Percentiles rank a stretch among this genome's conserved stretches.
phyloP scores from a whole-genome alignment of 1,140 invertebrate genomes.

The Limonius californicus region DNA sequence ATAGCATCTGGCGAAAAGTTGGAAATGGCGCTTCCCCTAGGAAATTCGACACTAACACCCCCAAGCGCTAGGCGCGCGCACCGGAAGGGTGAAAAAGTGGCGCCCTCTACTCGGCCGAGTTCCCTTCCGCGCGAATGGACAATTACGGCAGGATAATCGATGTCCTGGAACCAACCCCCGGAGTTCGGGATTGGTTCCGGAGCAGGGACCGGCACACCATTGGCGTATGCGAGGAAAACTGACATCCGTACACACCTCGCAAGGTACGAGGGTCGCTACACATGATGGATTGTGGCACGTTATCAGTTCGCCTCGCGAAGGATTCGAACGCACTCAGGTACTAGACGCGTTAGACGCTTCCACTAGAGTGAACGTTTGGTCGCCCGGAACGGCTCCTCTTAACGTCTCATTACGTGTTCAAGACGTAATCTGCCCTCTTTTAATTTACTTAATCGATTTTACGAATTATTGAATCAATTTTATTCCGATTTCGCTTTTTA shows the following conservation, averaged over 20 bases:
- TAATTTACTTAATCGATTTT: slow-evolving; percentile 22
- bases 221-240: slow-evolving; percentile 22
- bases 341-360: slow-evolving; percentile 14
- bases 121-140: slow-evolving; percentile 43
- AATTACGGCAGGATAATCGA: slow-evolving; percentile 38
- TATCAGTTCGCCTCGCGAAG: slow-evolving; percentile 30
- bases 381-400: slow-evolving; percentile 16
- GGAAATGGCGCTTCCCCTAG: slow-evolving; percentile 27
- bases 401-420: slow-evolving; percentile 22
- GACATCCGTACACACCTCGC: slow-evolving; percentile 22
- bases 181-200: slow-evolving; percentile 26
- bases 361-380: slow-evolving; percentile 16
- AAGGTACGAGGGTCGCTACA: slow-evolving; percentile 22
- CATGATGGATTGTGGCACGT: slow-evolving; percentile 29
- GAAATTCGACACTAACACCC: slow-evolving; percentile 31
- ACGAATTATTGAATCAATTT: slow-evolving; percentile 15
- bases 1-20: background rate
- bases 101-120: slow-evolving; percentile 42
- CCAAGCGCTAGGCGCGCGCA: slow-evolving; percentile 30
- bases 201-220: slow-evolving; percentile 20
- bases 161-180: slow-evolving; percentile 30
- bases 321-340: slow-evolving; percentile 25
- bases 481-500: background rate
- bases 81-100: slow-evolving; percentile 29
- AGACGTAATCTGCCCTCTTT: slow-evolving; percentile 18